Conservation (phyloP, 2,797 vertebrate genomes). For the Sebastiscus tertius region DNA sequence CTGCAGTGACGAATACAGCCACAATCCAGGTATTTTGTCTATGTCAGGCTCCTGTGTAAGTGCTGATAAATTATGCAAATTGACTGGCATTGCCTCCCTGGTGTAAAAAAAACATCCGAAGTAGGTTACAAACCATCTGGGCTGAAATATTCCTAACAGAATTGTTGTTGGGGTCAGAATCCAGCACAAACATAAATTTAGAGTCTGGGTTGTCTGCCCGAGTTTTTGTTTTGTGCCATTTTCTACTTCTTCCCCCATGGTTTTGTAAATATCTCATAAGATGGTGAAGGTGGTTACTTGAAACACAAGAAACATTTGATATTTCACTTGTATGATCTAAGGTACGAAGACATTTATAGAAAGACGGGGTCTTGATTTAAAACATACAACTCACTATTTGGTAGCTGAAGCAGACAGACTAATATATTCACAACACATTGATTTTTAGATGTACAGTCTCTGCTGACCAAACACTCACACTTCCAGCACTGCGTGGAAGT, state of each 20-base stretch:
- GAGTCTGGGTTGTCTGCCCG: background rate
- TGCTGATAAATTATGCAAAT: constrained; percentile 57
- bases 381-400: background rate
- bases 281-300: background rate
- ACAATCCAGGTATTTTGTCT: constrained; percentile 46
- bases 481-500: background rate
- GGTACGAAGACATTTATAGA: background rate
- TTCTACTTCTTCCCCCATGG: background rate
- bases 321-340: background rate
- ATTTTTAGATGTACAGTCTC: background rate
- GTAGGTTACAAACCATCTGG: constrained; percentile 39
- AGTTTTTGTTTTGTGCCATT: background rate
- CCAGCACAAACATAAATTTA: constrained; percentile 7
- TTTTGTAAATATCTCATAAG: background rate
- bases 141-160: constrained; percentile 33
- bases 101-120: constrained; percentile 44
- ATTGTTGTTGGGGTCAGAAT: constrained; percentile 21
- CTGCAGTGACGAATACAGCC: constrained; percentile 26
- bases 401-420: background rate
- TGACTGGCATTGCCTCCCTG: constrained; percentile 15
- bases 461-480: background rate
- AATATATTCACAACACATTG: background rate
- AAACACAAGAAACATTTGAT: background rate
- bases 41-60: constrained; percentile 29
- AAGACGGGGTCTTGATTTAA: background rate